Base-by-base conservation (phyloP, 1,140 invertebrate species). In the Drosophila albomicans region DNA sequence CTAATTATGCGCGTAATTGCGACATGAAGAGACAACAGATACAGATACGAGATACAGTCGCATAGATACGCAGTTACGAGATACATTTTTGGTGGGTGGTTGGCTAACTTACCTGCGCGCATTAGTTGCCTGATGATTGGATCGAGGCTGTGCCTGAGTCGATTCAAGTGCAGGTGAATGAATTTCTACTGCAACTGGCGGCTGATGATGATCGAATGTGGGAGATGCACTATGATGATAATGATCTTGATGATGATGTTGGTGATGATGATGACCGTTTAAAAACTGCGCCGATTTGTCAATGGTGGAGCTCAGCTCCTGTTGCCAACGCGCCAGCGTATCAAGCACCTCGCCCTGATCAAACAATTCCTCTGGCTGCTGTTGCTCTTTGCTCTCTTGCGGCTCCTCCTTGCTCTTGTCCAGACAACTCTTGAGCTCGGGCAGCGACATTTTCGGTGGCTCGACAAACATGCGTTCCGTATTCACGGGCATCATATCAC, bases 51-150 rank as follows among this genome's bases (percentile, higher is more conserved):
- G n/a, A 49, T 35, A 35, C 45, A 32, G 10, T 28, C 13, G 10
- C 35, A 1, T 10, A 51, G 48, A 49, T 28, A 28, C 49, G 54
- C 46, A 66, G 35, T 2, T 20, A 43, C 1, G 41, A 35, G 16
- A 57, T 38, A 41, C 6, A 52, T 6, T 43, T 15, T n/a, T 51
- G 54, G 45, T 25, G 20, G 28, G 56, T 45, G 49, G 35, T 56
- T 25, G 57, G 35, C 38, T 25, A 25, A 75, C 85, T 89, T 87
- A 89, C 84, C 84, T 88, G 74, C 84, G 84, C 45, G 84, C 85
- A 73, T 84, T 89, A 51, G 85, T 88, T 58, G 84, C 81, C 61
- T 87, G 82, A 32, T 75, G 75, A 74, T 57, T 74, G 49, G 57
- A 32, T 69, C 20, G 64, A 35, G 68, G 56, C 43, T 65, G 80